Percentiles rank a stretch among this genome's conserved stretches.
phyloP scores from a whole-genome alignment of 2,797 vertebrate species.

The Macrochelys suwanniensis region DNA sequence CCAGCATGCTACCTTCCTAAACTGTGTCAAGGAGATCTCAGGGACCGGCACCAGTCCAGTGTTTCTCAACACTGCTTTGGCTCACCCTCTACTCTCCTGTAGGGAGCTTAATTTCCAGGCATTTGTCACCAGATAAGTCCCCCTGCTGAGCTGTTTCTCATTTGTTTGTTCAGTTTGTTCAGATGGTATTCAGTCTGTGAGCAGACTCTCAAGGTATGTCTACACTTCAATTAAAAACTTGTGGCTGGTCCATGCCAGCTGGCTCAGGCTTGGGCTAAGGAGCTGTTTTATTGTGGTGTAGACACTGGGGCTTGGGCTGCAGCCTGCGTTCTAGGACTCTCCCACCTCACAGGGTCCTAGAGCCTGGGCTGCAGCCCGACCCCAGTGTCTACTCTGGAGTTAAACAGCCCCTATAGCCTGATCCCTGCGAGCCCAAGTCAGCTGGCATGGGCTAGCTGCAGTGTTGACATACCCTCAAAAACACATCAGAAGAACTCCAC shows the following conservation, averaged over 20 bases:
- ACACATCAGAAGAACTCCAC: neutral
- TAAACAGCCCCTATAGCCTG: too few species aligned
- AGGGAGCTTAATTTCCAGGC: neutral
- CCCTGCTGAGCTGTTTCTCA: neutral
- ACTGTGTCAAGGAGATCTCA: neutral
- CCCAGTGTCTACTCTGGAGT: too few species aligned
- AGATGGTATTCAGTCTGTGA: neutral
- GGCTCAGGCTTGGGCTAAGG: too few species aligned
- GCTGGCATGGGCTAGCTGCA: neutral
- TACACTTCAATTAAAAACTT: neutral
- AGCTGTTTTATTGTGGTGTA: neutral
- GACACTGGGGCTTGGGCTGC: neutral
- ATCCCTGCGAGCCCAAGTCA: neutral
- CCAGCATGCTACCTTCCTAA: neutral
- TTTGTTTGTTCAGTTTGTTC: too few species aligned
- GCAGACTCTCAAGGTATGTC: neutral
- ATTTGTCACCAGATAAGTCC: neutral
- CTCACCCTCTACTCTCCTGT: neutral
- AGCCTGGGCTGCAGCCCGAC: too few species aligned
- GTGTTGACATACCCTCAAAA: neutral
- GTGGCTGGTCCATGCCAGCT: neutral
- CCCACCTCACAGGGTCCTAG: neutral
- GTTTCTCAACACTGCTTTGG: neutral
- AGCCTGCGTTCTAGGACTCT: neutral
- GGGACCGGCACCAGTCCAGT: neutral